Base-by-base conservation (phyloP, 1,140 invertebrate genomes). In the Trichonephila inaurata region DNA sequence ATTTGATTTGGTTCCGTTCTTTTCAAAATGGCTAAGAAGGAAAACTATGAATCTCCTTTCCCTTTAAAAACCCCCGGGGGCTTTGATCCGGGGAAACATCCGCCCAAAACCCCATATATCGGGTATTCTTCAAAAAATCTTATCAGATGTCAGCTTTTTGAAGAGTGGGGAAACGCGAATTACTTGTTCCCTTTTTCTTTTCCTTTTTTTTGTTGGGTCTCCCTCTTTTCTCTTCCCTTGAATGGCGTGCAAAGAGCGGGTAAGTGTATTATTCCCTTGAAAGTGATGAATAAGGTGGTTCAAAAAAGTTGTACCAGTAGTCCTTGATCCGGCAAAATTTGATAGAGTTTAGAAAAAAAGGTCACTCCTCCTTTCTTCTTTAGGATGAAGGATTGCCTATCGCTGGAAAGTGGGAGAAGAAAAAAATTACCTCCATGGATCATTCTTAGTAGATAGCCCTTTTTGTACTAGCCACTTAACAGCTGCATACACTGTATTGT, bases 321-420 rank as follows among this genome's bases (percentile, higher is more conserved):
- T 89, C 86, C 92, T 93, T 93, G 92, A 93, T 93, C 91, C 83
- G 62, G 83, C 62, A 87, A 72, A 87, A 92, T 92, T 92, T 87
- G 91, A 92, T 92, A 28, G 83, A 92, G 89, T 87, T 87, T 44
- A 62, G 81, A 82, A 81, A 91, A 40, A 81, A 82, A 91, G 77
- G 90, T 72, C 82, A 33, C 69, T 60, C 24, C 44, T 58, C 14
- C 62, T 82, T 77, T 89, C 18, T 81, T 93, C 72, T 81, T 8
- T n/a, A 28, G 40, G 61, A 92, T 92, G 91, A 92, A 92, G 91
- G 91, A 92, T 92, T 92, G 81, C 83, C 72, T 77, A 18, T 77
- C 14, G 28, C 33, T 77, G 58, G 51, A 83, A 72, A 64, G 69
- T 33, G 61, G 61, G 44, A n/a, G n/a, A 28, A 21, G 62, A 64